These are phyloP conservation scores for Aradophagus sp. DNA, from an alignment of 1,140 invertebrate genomes.

Conservation along the genomic window DNA sequence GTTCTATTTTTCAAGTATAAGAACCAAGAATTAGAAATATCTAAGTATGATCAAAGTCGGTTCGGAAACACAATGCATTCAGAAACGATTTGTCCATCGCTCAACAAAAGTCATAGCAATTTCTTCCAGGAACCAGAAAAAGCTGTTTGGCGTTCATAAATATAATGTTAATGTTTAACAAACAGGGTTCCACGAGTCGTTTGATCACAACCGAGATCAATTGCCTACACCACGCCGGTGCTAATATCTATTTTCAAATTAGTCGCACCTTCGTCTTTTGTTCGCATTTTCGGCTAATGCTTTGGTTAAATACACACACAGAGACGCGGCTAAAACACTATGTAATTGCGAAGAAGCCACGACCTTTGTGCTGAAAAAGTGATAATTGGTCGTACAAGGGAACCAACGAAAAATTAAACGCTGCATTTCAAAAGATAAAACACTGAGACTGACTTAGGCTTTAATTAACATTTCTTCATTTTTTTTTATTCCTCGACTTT, in stretches of 20 bases:
- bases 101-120: not conserved
- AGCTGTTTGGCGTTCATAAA: slow-evolving; percentile 15
- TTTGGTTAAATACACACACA: slow-evolving; percentile 23
- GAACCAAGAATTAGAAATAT: no score
- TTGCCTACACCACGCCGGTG: slow-evolving; percentile 5
- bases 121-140: slow-evolving; percentile 10
- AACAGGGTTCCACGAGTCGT: slow-evolving; percentile 5
- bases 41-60: slow-evolving; percentile 7
- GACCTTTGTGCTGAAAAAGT: no score
- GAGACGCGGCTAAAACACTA: slow-evolving; percentile 20
- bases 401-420: slow-evolving; percentile 3
- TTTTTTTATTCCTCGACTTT: no score
- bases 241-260: slow-evolving; percentile 47
- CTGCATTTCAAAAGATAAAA: slow-evolving; percentile 1
- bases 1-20: no score
- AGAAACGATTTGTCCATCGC: slow-evolving; percentile 5
- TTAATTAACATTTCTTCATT: no score
- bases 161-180: slow-evolving; percentile 14
- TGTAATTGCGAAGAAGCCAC: slow-evolving; percentile 32
- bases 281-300: slow-evolving; percentile 30
- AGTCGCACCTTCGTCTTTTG: slow-evolving; percentile 38
- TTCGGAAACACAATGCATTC: no score
- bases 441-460: not conserved
- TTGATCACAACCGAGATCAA: slow-evolving; percentile 18
- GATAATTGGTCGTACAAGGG: slow-evolving; percentile 36